Conservation (phyloP, 2,113 vertebrate genomes). For the Neolamprologus toae region DNA sequence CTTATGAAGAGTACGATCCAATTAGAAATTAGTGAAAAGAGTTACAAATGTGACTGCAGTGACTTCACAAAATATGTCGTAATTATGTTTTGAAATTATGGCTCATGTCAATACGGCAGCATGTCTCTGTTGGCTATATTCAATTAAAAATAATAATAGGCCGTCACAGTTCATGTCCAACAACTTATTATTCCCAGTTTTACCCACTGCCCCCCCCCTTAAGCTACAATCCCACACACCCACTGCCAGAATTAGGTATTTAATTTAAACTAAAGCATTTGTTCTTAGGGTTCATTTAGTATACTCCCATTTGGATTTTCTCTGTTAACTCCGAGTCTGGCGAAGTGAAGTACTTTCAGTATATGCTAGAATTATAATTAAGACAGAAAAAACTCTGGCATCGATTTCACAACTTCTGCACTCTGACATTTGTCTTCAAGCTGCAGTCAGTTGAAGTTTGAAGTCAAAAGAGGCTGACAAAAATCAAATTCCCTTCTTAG, state of each 20-base stretch:
- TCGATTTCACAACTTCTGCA: neutral
- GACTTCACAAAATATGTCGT: neutral
- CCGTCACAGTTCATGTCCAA: constrained; percentile 15
- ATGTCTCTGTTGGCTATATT: constrained; percentile 17
- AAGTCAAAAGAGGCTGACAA: constrained; percentile 16
- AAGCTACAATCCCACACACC: neutral
- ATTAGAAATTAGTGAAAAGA: neutral
- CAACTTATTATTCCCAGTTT: constrained; percentile 1
- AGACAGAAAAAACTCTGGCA: neutral
- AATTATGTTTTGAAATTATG: constrained; percentile 14
- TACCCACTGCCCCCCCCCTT: neutral
- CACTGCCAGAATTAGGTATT: neutral
- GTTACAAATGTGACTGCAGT: neutral
- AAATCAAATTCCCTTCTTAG: neutral
- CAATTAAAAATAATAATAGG: constrained; percentile 32
- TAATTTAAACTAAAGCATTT: neutral
- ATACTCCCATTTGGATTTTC: neutral
- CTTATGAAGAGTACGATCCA: neutral
- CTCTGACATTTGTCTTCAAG: constrained; percentile 2
- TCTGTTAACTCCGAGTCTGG: neutral
- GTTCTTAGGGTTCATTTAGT: neutral
- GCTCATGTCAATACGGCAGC: neutral
- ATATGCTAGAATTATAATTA: neutral
- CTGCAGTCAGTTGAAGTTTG: neutral
- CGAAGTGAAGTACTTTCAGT: neutral